phyloP scores from a whole-genome alignment of 2,797 vertebrate species.

The Spinus pinus region DNA sequence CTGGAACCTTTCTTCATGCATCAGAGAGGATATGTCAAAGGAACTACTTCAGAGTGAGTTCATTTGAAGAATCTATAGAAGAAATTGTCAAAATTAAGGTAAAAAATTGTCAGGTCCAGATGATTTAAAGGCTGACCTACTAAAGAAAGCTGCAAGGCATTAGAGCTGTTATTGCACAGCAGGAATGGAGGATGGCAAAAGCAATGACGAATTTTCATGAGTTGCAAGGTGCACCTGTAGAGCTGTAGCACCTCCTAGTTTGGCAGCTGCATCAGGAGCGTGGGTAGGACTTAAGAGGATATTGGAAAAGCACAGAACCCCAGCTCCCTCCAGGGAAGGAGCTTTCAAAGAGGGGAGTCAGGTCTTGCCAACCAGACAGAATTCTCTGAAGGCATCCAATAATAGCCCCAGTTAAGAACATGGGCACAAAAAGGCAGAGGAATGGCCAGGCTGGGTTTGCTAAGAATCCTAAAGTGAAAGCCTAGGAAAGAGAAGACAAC shows the following conservation, averaged over 20 bases:
- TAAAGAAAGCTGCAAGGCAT: background rate
- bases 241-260: background rate
- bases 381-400: background rate
- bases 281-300: background rate
- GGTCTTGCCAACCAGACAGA: background rate
- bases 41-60: background rate
- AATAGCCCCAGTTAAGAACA: background rate
- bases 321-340: background rate
- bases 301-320: background rate
- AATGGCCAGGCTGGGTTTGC: background rate
- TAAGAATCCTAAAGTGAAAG: background rate
- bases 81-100: conserved; percentile 37
- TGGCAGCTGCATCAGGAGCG: background rate
- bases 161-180: background rate
- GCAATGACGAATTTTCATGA: background rate
- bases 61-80: conserved; percentile 9
- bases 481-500: background rate
- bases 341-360: background rate
- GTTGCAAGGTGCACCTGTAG: background rate
- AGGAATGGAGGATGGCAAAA: background rate
- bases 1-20: background rate
- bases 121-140: conserved; percentile 17
- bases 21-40: conserved; percentile 1
- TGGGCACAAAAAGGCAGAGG: background rate
- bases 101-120: background rate